Conservation (phyloP, 2,113 vertebrate species). For the Sorex fumeus region DNA sequence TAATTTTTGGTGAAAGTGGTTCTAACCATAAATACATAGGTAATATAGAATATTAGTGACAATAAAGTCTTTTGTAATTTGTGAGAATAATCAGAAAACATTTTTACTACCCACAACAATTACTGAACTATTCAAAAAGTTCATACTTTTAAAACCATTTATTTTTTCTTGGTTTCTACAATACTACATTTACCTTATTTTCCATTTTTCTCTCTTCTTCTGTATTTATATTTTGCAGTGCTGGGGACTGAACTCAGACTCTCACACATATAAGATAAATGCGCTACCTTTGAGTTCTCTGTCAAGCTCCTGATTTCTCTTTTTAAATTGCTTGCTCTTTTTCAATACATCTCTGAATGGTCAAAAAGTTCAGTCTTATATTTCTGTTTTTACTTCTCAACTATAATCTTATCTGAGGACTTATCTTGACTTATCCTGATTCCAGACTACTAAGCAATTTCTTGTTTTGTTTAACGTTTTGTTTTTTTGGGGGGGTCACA, state of each 20-base stretch:
- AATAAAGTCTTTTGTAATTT: neutral
- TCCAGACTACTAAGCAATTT: no score
- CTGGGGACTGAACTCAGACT: no score
- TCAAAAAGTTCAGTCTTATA: neutral
- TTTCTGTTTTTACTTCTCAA: neutral
- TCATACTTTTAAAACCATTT: neutral
- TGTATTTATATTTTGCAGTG: no score
- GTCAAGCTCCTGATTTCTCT: neutral
- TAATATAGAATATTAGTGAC: neutral
- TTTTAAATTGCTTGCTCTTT: conserved; percentile 28
- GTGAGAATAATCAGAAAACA: neutral
- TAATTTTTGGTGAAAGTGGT: conserved; percentile 13
- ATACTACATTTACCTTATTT: neutral
- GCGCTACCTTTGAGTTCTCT: neutral
- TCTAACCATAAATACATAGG: neutral
- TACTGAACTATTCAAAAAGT: conserved; percentile 7
- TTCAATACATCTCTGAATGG: neutral
- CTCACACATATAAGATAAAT: no score
- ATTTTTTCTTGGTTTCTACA: conserved; percentile 27
- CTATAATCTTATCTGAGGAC: no score
- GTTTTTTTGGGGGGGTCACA: no score
- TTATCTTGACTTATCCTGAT: no score
- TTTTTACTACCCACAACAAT: neutral
- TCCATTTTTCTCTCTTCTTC: neutral
- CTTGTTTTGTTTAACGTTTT: no score